phyloP scores from a whole-genome alignment of 30 jellyfish, hydroid and myxozoan species.

The Pseudorhiza aurosa region DNA sequence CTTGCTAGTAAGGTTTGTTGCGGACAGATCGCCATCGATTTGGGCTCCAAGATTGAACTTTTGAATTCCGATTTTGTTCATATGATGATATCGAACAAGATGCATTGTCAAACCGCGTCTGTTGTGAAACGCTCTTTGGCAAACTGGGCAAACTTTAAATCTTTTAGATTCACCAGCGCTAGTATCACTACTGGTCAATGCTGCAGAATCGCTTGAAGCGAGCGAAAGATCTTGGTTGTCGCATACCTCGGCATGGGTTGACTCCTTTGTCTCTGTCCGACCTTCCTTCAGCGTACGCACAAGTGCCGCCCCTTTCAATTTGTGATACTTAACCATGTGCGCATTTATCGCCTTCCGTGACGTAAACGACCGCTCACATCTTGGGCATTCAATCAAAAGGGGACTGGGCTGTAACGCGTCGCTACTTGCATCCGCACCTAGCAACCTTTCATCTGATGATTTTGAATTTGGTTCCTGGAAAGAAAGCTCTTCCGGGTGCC shows the following conservation, averaged over 20 bases:
- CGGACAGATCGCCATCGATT: conserved; percentile 7
- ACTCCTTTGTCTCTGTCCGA: neutral
- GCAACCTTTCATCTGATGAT: neutral
- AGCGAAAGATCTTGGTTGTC: neutral
- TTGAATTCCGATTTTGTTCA: conserved; percentile 62
- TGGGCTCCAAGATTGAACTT: conserved; percentile 36
- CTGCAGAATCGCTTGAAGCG: neutral
- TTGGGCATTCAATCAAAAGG: conserved; percentile 63
- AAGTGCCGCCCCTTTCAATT: conserved; percentile 55
- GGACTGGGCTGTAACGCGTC: neutral
- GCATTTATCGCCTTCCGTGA: conserved; percentile 70
- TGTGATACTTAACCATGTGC: conserved; percentile 43
- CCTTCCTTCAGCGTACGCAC: conserved; percentile 35
- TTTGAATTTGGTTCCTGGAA: conserved; percentile 25
- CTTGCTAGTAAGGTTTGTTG: neutral
- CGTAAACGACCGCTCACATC: conserved; percentile 87
- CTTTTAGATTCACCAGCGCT: neutral
- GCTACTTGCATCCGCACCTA: neutral
- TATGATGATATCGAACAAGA: conserved; percentile 70
- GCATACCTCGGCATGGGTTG: neutral
- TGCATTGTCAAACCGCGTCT: conserved; percentile 85
- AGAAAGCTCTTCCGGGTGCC: conserved; percentile 72
- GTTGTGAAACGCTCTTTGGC: conserved; percentile 66
- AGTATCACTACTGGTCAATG: neutral
- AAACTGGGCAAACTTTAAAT: conserved; percentile 69